Percentiles rank a stretch among this genome's conserved stretches.
Evolutionary conservation across 2,797 vertebrate genomes (phyloP).

Genomic region (Jordanella pulchra): DNA sequence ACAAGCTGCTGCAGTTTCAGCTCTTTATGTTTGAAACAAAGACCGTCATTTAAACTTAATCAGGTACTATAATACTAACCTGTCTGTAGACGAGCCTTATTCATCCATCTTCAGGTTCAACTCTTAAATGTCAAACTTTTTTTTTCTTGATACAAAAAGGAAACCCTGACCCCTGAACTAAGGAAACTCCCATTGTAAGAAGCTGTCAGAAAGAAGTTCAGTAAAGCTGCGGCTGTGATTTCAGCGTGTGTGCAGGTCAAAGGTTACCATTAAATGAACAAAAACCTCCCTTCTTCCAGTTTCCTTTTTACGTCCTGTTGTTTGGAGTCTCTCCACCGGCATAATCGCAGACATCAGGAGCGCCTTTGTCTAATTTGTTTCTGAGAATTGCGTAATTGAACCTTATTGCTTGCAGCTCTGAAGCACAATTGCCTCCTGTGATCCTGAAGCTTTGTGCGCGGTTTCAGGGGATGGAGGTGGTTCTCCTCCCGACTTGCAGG

Average conservation of each 20-base stretch:
- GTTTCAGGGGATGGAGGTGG: neutral
- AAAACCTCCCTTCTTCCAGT: conserved; percentile 4
- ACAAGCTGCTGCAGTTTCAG: neutral
- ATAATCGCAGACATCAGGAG: conserved; percentile 46
- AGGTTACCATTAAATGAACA: conserved; percentile 32
- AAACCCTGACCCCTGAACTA: neutral
- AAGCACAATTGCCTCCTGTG: conserved; percentile 71
- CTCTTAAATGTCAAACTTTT: neutral
- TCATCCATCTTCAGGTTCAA: neutral
- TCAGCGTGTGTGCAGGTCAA: conserved; percentile 17
- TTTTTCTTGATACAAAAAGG: neutral
- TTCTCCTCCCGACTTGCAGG: conserved; percentile 33
- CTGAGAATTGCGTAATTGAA: conserved; percentile 64
- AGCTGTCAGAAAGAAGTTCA: neutral
- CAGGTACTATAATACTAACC: neutral
- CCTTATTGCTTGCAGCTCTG: conserved; percentile 59
- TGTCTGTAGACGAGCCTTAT: neutral
- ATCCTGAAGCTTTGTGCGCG: conserved; percentile 36
- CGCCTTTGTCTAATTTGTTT: conserved; percentile 70
- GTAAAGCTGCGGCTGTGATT: neutral
- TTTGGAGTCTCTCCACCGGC: conserved; percentile 31
- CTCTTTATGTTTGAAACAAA: neutral
- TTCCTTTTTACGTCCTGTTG: conserved; percentile 12
- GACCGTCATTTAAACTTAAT: too few species aligned
- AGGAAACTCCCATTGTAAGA: neutral